phyloP scores from a whole-genome alignment of 2,113 vertebrate genomes.

The Gorsachius goisagi region DNA sequence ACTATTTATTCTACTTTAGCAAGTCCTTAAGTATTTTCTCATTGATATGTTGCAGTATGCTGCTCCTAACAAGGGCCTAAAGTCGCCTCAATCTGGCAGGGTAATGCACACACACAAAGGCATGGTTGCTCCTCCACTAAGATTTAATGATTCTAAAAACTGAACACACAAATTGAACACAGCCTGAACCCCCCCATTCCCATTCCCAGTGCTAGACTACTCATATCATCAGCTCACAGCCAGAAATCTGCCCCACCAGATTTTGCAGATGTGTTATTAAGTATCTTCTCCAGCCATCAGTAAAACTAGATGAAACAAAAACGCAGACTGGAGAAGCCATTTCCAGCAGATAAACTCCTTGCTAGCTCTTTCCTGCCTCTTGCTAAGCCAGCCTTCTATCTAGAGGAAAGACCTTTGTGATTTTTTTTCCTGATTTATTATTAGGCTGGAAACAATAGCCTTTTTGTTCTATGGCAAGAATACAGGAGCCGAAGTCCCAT shows the following conservation, averaged over 20 bases:
- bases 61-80: not conserved
- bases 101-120: not conserved
- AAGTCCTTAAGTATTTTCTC: not conserved
- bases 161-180: not conserved
- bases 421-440: slow-evolving; percentile 64
- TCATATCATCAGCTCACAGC: not conserved
- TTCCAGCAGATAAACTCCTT: slow-evolving; percentile 38
- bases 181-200: not conserved
- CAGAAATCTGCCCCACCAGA: not conserved
- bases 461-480: slow-evolving; percentile 64
- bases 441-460: slow-evolving; percentile 73
- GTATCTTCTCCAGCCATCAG: not conserved
- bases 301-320: not conserved
- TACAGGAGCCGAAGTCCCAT: slow-evolving; percentile 36
- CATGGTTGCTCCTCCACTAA: not conserved
- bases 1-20: not conserved
- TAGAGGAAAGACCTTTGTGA: slow-evolving; percentile 68
- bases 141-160: not conserved
- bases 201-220: not conserved
- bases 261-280: not conserved
- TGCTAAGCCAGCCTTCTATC: slow-evolving; percentile 65
- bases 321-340: not conserved
- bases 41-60: not conserved
- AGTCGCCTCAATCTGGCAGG: not conserved
- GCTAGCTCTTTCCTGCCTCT: not conserved